Conservation (phyloP, 2,888 invertebrate genomes). For the Apamea crenata region DNA sequence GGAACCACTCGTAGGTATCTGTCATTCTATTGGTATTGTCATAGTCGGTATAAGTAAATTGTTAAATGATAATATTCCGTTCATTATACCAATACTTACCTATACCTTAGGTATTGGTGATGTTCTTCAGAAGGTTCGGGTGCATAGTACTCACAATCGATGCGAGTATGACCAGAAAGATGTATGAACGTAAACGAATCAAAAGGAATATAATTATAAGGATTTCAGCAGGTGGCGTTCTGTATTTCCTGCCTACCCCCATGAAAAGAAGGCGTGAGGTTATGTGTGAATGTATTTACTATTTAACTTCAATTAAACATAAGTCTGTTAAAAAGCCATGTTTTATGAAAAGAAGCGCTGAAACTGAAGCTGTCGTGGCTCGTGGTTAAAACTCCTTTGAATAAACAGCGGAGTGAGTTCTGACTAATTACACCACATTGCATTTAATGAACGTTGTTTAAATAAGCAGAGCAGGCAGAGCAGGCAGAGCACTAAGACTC, state of each 20-base stretch:
- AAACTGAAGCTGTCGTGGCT: slow-evolving; percentile 4
- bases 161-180: not conserved
- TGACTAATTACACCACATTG: slow-evolving; percentile 41
- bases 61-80: not conserved
- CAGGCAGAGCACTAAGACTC: not conserved
- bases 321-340: slow-evolving; percentile 8
- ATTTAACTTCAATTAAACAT: slow-evolving; percentile 9
- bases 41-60: not conserved
- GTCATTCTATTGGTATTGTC: not conserved
- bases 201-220: too few relatives aligned
- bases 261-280: not conserved
- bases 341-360: slow-evolving; percentile 38
- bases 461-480: slow-evolving; percentile 2
- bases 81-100: not conserved
- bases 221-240: not conserved
- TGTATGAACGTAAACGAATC: too few relatives aligned
- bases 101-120: not conserved
- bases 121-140: not conserved
- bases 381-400: slow-evolving; percentile 31
- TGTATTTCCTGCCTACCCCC: not conserved
- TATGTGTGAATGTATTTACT: not conserved
- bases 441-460: slow-evolving; percentile 30
- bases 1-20: not conserved
- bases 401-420: slow-evolving; percentile 35
- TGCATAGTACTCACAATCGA: not conserved